A percentile compares a stretch with the other conserved stretches of the same genome.
These are phyloP conservation scores for Cephus nigrinus DNA, from an alignment of 2,888 invertebrate species.

Conservation along the genomic window DNA sequence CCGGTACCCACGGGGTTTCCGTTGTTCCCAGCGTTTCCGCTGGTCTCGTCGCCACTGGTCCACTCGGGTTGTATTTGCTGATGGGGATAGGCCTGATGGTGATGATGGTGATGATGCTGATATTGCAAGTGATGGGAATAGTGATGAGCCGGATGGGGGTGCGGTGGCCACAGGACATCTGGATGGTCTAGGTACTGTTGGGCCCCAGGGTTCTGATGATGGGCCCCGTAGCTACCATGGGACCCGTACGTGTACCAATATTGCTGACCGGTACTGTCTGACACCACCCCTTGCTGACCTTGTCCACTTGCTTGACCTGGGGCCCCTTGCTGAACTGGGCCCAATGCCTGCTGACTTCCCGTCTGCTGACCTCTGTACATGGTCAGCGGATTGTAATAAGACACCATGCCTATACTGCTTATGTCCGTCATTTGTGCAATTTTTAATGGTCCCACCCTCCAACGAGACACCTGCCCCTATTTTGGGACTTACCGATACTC, in stretches of 20 bases:
- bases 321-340: conserved; percentile 26
- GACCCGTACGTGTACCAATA: conserved; percentile 38
- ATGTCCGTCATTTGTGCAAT: conserved; percentile 39
- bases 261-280: conserved; percentile 46
- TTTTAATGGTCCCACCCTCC: background rate
- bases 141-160: conserved; percentile 67
- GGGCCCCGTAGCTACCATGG: conserved; percentile 24
- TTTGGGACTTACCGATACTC: background rate
- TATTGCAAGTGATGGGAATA: conserved; percentile 60
- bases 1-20: conserved; percentile 34
- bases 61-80: conserved; percentile 51
- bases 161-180: conserved; percentile 67
- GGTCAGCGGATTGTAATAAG: conserved; percentile 77
- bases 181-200: conserved; percentile 60
- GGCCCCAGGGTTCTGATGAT: conserved; percentile 68
- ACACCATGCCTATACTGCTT: conserved; percentile 72
- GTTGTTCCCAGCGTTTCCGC: conserved; percentile 32
- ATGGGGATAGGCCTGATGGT: conserved; percentile 53
- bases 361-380: conserved; percentile 68
- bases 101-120: conserved; percentile 59
- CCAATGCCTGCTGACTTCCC: conserved; percentile 30
- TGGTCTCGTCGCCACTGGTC: conserved; percentile 43
- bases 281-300: conserved; percentile 4
- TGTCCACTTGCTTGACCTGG: background rate
- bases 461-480: background rate